These are phyloP conservation scores for Serilophus lunatus DNA, from an alignment of 2,113 vertebrate species.

Conservation along the genomic window DNA sequence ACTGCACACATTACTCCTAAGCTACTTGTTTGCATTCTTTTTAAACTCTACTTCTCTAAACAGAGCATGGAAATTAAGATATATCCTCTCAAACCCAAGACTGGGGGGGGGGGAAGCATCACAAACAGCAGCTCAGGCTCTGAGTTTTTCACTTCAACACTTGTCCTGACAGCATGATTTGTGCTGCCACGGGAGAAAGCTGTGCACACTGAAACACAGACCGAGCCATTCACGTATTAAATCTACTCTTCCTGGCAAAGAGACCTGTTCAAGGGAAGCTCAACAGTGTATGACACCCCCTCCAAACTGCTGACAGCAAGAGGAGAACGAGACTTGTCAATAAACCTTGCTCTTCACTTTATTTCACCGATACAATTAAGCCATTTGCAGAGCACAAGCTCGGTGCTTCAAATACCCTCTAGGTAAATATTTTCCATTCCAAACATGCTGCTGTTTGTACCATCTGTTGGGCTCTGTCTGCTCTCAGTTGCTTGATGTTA, in stretches of 20 bases:
- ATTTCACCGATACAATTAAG: conserved; percentile 78
- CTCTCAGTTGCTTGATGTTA: conserved; percentile 21
- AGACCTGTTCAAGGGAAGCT: background rate
- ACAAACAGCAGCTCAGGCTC: background rate
- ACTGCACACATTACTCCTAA: background rate
- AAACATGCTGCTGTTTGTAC: conserved; percentile 31
- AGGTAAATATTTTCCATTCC: conserved; percentile 71
- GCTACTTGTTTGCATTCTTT: background rate
- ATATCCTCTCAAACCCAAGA: background rate
- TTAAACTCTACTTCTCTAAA: background rate
- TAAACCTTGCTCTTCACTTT: conserved; percentile 37
- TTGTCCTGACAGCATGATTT: background rate
- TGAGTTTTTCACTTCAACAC: background rate
- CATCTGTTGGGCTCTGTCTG: conserved; percentile 53
- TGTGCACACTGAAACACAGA: background rate
- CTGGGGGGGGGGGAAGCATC: background rate
- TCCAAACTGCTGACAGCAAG: background rate
- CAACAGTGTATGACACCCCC: background rate
- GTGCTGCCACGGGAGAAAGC: background rate
- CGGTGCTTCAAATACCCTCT: conserved; percentile 44
- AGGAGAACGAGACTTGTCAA: background rate
- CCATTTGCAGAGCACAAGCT: conserved; percentile 63
- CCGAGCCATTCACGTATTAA: background rate
- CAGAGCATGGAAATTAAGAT: background rate
- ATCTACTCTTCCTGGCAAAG: background rate